A percentile compares a stretch with the other conserved stretches of the same genome.
These are phyloP conservation scores for Synaphobranchus kaupii DNA, from an alignment of 2,797 vertebrate genomes.

Conservation along the genomic window DNA sequence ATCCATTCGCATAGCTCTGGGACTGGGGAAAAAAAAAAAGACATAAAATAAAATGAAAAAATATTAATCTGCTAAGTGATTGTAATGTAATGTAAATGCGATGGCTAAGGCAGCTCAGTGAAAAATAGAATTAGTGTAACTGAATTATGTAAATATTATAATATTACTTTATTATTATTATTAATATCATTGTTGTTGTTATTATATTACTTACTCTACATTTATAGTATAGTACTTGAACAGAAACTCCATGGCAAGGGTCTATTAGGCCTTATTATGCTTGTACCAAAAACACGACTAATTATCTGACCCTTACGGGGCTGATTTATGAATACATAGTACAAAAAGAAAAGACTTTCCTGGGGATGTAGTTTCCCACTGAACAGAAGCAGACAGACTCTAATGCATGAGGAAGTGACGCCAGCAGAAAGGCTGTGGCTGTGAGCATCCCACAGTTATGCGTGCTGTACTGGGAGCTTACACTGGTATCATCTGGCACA, in stretches of 20 bases:
- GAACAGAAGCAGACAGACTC: neutral
- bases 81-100: no score
- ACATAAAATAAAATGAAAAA: neutral
- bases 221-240: neutral
- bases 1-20: neutral
- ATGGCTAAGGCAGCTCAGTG: no score
- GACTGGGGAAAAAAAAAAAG: no score
- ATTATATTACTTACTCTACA: no score
- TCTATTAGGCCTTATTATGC: neutral
- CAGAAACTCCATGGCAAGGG: neutral
- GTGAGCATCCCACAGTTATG: neutral
- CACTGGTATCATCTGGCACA: neutral
- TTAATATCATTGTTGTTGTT: no score
- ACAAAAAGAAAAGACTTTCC: neutral
- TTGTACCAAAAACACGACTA: neutral
- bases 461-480: neutral
- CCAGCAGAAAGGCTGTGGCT: neutral
- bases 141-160: neutral
- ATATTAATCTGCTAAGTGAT: no score
- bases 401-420: neutral
- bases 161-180: neutral
- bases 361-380: neutral
- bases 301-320: neutral
- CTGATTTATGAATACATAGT: neutral
- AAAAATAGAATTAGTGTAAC: no score